A percentile compares a stretch with the other conserved stretches of the same genome.
These are phyloP conservation scores for Leiothrix lutea DNA, from an alignment of 2,113 vertebrate genomes.

Conservation along the genomic window DNA sequence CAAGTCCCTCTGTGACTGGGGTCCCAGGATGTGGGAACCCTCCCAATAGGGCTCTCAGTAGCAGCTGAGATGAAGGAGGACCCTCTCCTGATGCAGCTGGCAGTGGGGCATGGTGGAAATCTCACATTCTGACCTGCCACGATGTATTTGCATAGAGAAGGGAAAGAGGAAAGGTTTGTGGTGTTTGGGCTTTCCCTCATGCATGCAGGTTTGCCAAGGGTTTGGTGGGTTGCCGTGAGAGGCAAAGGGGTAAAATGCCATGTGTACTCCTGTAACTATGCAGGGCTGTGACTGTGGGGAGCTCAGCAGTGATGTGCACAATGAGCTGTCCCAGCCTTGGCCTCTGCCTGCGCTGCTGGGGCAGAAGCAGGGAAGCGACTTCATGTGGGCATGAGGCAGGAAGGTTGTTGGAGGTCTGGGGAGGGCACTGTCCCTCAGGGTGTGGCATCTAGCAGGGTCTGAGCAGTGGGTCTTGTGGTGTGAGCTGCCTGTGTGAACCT, in stretches of 20 bases:
- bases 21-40: neutral
- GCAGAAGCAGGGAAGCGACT: neutral
- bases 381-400: fast-evolving
- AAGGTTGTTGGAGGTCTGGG: neutral
- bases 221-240: neutral
- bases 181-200: neutral
- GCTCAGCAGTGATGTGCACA: neutral
- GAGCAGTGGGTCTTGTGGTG: neutral
- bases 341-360: neutral
- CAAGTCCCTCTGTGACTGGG: neutral
- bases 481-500: fast-evolving
- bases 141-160: neutral
- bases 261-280: neutral
- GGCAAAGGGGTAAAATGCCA: neutral
- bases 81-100: neutral
- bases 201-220: neutral
- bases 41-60: neutral
- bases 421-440: neutral
- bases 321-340: fast-evolving
- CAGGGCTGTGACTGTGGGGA: neutral
- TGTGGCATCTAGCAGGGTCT: neutral
- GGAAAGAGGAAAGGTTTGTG: neutral
- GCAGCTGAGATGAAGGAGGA: neutral
- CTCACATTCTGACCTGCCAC: neutral
- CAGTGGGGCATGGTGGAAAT: neutral